Base-by-base conservation (phyloP, 1,140 invertebrate species). In the Pogonus chalceus region DNA sequence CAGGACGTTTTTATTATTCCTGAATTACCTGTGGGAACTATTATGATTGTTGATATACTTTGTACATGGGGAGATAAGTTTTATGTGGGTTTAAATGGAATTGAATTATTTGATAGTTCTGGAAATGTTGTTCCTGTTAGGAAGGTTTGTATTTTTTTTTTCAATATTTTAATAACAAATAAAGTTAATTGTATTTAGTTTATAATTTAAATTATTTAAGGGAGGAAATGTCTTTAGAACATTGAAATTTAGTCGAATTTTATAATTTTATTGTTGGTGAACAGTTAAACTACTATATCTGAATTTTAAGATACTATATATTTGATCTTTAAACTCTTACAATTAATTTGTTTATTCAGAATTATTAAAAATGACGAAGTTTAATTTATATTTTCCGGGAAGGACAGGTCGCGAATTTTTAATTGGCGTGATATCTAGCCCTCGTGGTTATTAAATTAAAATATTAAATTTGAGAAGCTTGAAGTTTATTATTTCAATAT, bases 21-120 rank as follows among this genome's bases (percentile, higher is more conserved):
- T 0, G 83, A 87, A 70, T 69, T 89, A 54, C 88, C 88, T 1
- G 70, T 66, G 59, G 88, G 88, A 12, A 69, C 76, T 61, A 63
- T 78, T 49, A 65, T 91, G 54, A 76, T 79, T 52, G 72, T 91
- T 22, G 80, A 85, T 64, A 85, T 91, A 57, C 72, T 77, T 37
- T 79, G 75, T 2, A 90, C 87, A 18, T 91, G 88, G 88, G 88
- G 88, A n/a, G 88, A 91, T 65, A 79, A 81, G 59, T 79, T 85
- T 71, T 86, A 85, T 62, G 79, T 90, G 48, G 88, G 88, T 10
- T 66, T 91, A 12, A 90, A 87, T 64, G 87, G 87, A 0, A 79
- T 91, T 35, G 87, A 91, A 70, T 71, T 90, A 52, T 90, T 89
- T 65, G 79, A 79, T 53, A 68, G 68, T 51, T 73, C 73, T 46